phyloP scores from a whole-genome alignment of 2,113 vertebrate genomes.

The Nansenia antarctica region DNA sequence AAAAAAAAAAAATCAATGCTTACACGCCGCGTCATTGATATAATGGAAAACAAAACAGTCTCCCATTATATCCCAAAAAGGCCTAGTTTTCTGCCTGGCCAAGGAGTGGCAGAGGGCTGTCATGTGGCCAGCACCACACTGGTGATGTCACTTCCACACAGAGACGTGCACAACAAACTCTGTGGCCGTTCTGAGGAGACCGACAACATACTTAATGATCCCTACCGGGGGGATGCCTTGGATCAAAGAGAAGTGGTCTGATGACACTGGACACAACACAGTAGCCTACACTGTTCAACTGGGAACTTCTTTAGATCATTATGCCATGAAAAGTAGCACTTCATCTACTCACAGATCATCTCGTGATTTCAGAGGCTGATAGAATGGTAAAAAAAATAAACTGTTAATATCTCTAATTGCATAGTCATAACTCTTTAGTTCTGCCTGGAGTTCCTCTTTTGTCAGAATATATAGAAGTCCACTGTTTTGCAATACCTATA shows the following conservation, averaged over 20 bases:
- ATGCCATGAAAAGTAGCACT: too few species aligned
- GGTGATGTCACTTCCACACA: conserved; percentile 68
- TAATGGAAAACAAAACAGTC: not conserved
- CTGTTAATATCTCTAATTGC: not conserved
- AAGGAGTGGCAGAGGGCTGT: conserved; percentile 22
- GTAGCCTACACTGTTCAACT: conserved; percentile 19
- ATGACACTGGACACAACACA: conserved; percentile 21
- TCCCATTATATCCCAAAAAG: not conserved
- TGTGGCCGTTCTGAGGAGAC: conserved; percentile 61
- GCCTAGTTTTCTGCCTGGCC: too few species aligned
- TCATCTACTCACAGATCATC: too few species aligned
- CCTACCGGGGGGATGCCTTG: not conserved
- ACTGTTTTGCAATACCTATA: too few species aligned
- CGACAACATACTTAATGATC: conserved; percentile 47
- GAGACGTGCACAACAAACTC: conserved; percentile 61
- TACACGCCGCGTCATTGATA: conserved; percentile 2
- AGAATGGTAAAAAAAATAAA: too few species aligned
- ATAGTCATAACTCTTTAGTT: not conserved
- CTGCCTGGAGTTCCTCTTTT: not conserved
- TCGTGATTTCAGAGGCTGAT: not conserved
- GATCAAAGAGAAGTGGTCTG: not conserved
- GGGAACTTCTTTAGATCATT: not conserved
- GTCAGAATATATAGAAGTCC: not conserved
- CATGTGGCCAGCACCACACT: conserved; percentile 18
- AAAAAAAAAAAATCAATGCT: not conserved